Evolutionary conservation across 2,113 vertebrate species (phyloP), one percentile per base, ranked within the genome.

Genomic region (Rana temporaria): DNA sequence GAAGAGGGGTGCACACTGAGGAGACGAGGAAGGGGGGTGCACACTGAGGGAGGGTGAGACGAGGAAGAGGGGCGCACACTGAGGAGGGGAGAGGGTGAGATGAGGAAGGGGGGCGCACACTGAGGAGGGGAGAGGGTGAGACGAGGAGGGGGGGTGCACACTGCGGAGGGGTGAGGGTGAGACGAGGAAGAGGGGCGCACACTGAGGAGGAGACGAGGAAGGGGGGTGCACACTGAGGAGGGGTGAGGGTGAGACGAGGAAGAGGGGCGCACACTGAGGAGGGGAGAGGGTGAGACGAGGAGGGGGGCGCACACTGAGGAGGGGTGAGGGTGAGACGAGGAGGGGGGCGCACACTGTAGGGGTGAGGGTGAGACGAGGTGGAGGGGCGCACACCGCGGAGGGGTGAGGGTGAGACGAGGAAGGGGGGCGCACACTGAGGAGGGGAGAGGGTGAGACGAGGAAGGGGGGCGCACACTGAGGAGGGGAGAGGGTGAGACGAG

Each of bases 251-350:
- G 24, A 17, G 1, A 17, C 2, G 15, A 30, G 24, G 15, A n/a
- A 7, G n/a, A 3, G 18, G 9, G 17, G 9, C 11, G 6, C 6
- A 1, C 24, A n/a, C 2, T 11, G 4, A 3, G 8, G 1, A 0
- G 6, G 11, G 26, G 0, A 14, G 8, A 19, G 65, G 65, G 7
- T 38, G 34, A 38, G 5, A 38, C 4, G 2, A 38, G 34, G 34
- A 38, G n/a, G n/a, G n/a, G 26, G 34, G 34, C n/a, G 34, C 34
- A 5, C 4, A 1, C 59, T 0, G 59, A 24, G 20, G 24, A 0
- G 12, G 4, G 59, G 2, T n/a, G 59, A 20, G 19, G 19, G n/a
- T 62, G 59, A 62, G 4, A 20, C 2, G 11, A 9, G 59, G 59
- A 11, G 17, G 59, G 26, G 26, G 26, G 26, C 1, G 59, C 5